phyloP scores from a whole-genome alignment of 1,140 invertebrate genomes.

The Trachymyrmex septentrionalis region DNA sequence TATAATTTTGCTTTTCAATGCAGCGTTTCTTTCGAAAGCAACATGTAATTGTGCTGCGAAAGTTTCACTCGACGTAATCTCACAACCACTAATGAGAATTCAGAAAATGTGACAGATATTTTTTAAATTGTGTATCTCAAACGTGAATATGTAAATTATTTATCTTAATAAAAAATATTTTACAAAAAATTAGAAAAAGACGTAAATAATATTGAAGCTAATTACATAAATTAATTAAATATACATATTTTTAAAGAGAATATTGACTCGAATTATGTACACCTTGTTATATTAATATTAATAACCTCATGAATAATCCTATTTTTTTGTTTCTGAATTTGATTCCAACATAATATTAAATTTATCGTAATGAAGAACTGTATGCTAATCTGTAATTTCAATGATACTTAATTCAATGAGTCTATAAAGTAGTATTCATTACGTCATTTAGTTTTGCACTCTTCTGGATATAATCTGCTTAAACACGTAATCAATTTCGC shows the following conservation, averaged over 20 bases:
- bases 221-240: constrained; percentile 1
- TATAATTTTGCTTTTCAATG: constrained; percentile 14
- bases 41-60: constrained; percentile 2
- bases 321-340: neutral
- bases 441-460: constrained; percentile 38
- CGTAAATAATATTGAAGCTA: neutral
- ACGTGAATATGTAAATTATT: neutral
- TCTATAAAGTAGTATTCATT: constrained; percentile 39
- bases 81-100: neutral
- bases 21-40: neutral
- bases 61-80: neutral
- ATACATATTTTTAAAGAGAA: neutral
- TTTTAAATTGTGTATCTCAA: neutral
- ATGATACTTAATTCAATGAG: constrained; percentile 33
- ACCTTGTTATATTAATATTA: constrained; percentile 11
- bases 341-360: neutral
- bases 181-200: neutral
- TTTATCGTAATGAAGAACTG: constrained; percentile 5
- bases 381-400: constrained; percentile 33
- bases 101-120: neutral
- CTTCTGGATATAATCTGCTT: constrained; percentile 43
- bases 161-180: neutral
- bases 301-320: neutral
- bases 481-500: constrained; percentile 39
- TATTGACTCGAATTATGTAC: constrained; percentile 9